Base-by-base conservation (phyloP, 2,888 invertebrate species). In the Anarsia innoxiella region DNA sequence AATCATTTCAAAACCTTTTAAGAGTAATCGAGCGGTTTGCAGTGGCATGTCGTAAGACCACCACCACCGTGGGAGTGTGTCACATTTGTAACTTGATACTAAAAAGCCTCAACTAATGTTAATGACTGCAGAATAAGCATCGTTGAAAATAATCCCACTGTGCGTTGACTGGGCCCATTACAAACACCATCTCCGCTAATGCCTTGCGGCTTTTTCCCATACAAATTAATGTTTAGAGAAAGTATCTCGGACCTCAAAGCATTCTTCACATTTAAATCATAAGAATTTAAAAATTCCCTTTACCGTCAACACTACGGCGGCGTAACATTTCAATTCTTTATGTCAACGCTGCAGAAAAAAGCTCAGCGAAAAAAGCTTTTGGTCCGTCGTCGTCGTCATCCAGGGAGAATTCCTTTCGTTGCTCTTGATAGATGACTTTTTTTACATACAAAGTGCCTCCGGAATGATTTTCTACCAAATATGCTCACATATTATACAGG, bases 401-500 rank as follows among this genome's bases (percentile, higher is more conserved):
- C 57, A 56, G 53, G 50, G 65, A 57, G 66, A 56, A 60, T 65
- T 68, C 59, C 52, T 65, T 75, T 60, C 71, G 68, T 69, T 51
- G 45, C 59, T 40, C 61, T 64, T 79, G 78, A 80, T 77, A 76
- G 74, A 79, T 80, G 74, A 69, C 55, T 67, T 72, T 69, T 66
- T 69, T 66, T 63, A 62, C 57, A 59, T n/a, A n/a, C n/a, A n/a
- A n/a, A n/a, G n/a, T n/a, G n/a, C n/a, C 56, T 66, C 68, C 55
- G 56, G 51, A 50, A 53, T 53, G 56, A 56, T 62, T 67, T 58
- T 66, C 50, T 44, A 51, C 50, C 54, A 46, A 54, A 50, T 48
- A 54, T 57, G 56, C 55, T 58, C 47, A 59, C 57, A 56, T 59
- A 67, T 59, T n/a, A n/a, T n/a, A n/a, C n/a, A n/a, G n/a, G n/a